Percentiles rank a stretch among this genome's conserved stretches.
These are phyloP conservation scores for Bursaphelenchus mucronatus DNA, from an alignment of 1,140 invertebrate genomes.

Conservation along the genomic window DNA sequence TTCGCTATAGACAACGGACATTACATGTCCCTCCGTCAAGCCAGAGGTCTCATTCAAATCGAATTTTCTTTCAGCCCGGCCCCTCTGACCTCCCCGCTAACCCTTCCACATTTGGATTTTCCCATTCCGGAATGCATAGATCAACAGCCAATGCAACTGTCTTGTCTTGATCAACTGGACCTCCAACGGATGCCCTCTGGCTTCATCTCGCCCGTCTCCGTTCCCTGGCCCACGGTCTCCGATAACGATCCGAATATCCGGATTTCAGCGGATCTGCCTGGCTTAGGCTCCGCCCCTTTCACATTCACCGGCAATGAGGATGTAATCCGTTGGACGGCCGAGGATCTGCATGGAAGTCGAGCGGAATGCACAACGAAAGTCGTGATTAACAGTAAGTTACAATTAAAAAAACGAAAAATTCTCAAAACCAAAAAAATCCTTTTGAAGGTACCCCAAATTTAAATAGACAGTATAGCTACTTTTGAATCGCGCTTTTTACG, in stretches of 20 bases:
- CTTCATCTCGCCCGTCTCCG: slow-evolving; percentile 10
- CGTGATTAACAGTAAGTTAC: slow-evolving; percentile 26
- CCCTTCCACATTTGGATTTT: slow-evolving; percentile 9
- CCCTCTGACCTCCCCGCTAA: too few relatives aligned
- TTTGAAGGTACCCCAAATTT: neutral
- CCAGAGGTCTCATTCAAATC: too few relatives aligned
- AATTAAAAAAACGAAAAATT: too few relatives aligned
- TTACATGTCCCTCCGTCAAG: too few relatives aligned
- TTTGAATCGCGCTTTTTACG: too few relatives aligned
- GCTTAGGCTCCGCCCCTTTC: slow-evolving; percentile 22
- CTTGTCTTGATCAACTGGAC: slow-evolving; percentile 8
- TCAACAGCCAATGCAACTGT: slow-evolving; percentile 19
- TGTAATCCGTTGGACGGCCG: slow-evolving; percentile 27
- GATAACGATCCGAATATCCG: slow-evolving; percentile 23
- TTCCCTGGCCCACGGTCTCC: slow-evolving; percentile 22
- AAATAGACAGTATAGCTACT: too few relatives aligned
- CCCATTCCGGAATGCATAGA: slow-evolving; percentile 23
- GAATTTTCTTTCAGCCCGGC: too few relatives aligned
- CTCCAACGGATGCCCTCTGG: slow-evolving; percentile 8
- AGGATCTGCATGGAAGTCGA: slow-evolving; percentile 13
- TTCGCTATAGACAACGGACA: too few relatives aligned
- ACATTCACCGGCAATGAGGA: slow-evolving; percentile 24
- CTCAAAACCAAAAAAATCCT: too few relatives aligned
- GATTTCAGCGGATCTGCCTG: slow-evolving; percentile 14
- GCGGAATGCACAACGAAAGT: slow-evolving; percentile 17